Evolutionary conservation across 2,113 vertebrate genomes (phyloP).

Genomic region (Panthera uncia): DNA sequence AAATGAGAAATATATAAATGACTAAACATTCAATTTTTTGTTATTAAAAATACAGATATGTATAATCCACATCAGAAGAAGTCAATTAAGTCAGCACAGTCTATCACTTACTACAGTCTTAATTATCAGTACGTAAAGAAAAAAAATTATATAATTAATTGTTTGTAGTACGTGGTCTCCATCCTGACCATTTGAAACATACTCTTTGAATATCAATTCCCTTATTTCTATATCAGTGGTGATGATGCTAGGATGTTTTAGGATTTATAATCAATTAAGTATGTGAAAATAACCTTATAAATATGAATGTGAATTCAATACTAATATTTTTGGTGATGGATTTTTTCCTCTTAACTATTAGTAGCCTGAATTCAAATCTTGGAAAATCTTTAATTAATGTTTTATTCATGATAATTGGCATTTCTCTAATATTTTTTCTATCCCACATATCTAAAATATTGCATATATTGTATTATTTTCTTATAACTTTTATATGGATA

Average conservation of each 20-base stretch:
- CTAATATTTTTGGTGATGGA: neutral
- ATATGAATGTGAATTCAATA: neutral
- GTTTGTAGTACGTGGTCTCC: neutral
- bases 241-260: neutral
- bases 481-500: neutral
- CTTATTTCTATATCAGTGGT: neutral
- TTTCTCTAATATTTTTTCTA: neutral
- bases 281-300: neutral
- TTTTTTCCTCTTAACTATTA: neutral
- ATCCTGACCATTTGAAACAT: neutral
- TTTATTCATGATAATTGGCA: neutral
- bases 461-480: neutral
- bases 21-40: neutral
- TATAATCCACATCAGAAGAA: neutral
- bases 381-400: neutral
- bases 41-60: neutral
- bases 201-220: neutral
- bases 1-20: neutral
- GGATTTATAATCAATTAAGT: neutral
- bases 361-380: neutral
- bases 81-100: neutral
- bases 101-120: neutral
- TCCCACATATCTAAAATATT: neutral
- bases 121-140: neutral
- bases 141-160: neutral